A percentile compares a stretch with the other conserved stretches of the same genome.
Conservation (phyloP, 2,797 vertebrate species). For the Gobio occitaniae region DNA sequence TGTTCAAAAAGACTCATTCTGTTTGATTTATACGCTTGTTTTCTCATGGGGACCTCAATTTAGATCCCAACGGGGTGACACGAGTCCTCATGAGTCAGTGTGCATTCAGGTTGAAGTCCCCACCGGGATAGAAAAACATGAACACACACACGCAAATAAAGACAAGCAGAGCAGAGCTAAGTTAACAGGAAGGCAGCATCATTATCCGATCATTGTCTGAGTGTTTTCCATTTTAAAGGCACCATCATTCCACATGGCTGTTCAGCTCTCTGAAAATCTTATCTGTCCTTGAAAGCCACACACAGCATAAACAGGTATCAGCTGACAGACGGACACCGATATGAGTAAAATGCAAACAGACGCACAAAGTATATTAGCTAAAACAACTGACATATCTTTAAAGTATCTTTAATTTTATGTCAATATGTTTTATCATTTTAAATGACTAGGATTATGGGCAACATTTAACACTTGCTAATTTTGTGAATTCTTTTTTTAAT, state of each 20-base stretch:
- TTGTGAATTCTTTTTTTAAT: background rate
- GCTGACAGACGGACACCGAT: slow-evolving; percentile 36
- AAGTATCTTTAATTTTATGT: background rate
- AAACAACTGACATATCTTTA: background rate
- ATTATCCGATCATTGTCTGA: slow-evolving; percentile 65
- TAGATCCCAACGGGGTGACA: too few relatives aligned
- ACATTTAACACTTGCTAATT: background rate
- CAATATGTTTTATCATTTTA: background rate
- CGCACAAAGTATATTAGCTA: background rate
- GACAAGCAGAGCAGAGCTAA: slow-evolving; percentile 38
- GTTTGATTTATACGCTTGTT: too few relatives aligned
- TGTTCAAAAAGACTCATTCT: too few relatives aligned
- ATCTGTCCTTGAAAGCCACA: slow-evolving; percentile 22
- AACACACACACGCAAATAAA: background rate
- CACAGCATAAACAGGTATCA: slow-evolving; percentile 27
- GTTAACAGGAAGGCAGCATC: slow-evolving; percentile 61
- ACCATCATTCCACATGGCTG: slow-evolving; percentile 23
- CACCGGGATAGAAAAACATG: too few relatives aligned
- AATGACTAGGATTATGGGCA: background rate
- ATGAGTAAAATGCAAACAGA: slow-evolving; percentile 6
- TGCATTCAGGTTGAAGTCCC: too few relatives aligned
- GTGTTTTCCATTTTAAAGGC: slow-evolving; percentile 54
- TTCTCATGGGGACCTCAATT: too few relatives aligned
- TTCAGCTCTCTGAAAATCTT: slow-evolving; percentile 6
- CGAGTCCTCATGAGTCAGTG: too few relatives aligned